phyloP scores from a whole-genome alignment of 2,888 invertebrate genomes.

The Caenorhabditis sinica region DNA sequence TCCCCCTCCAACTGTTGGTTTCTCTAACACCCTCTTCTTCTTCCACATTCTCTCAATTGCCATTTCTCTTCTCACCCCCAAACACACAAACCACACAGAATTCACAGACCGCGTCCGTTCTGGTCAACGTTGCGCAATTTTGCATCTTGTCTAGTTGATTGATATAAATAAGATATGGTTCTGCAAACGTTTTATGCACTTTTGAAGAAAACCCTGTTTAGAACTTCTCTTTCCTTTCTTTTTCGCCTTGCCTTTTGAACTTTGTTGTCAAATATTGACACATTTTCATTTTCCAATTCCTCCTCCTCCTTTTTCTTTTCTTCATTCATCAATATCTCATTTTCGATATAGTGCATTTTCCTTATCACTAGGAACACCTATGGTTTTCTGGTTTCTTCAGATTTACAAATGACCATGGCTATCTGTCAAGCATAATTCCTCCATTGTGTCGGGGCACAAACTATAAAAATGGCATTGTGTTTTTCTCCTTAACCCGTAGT shows the following conservation, averaged over 20 bases:
- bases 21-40: slow-evolving; percentile 32
- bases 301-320: not conserved
- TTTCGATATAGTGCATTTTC: slow-evolving; percentile 8
- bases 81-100: slow-evolving; percentile 26
- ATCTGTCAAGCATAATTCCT: slow-evolving; percentile 4
- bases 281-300: slow-evolving; percentile 1
- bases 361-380: slow-evolving; percentile 12
- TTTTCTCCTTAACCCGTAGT: slow-evolving; percentile 2
- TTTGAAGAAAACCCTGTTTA: not conserved
- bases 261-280: slow-evolving; percentile 54
- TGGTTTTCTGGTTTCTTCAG: not conserved
- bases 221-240: not conserved
- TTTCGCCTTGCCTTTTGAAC: slow-evolving; percentile 30
- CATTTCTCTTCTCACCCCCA: slow-evolving; percentile 9
- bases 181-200: not conserved
- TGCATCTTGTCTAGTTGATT: not conserved
- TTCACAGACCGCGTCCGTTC: not conserved
- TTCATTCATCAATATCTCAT: slow-evolving; percentile 34
- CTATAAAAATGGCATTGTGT: slow-evolving; percentile 29
- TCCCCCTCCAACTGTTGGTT: slow-evolving; percentile 9
- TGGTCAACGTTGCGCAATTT: slow-evolving; percentile 35
- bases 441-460: slow-evolving; percentile 32
- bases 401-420: not conserved
- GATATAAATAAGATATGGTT: not conserved
- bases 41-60: slow-evolving; percentile 9